These are phyloP conservation scores for Neofelis nebulosa DNA, from an alignment of 2,113 vertebrate species.

Conservation along the genomic window DNA sequence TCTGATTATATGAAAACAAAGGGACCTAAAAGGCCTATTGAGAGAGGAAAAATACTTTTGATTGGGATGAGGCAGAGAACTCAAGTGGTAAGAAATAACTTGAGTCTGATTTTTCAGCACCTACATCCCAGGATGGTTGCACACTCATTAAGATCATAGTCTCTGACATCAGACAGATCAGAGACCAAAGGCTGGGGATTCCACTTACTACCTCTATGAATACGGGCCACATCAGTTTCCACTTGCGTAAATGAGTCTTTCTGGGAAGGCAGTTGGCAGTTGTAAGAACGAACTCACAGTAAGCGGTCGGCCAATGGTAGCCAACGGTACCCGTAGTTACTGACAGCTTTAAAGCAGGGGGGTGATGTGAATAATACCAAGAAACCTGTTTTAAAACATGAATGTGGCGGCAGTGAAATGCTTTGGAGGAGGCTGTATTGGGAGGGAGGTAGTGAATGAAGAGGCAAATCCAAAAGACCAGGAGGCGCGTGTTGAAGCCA, in stretches of 20 bases:
- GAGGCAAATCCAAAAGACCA: background rate
- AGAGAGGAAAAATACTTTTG: background rate
- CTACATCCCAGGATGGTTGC: background rate
- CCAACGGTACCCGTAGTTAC: too few relatives aligned
- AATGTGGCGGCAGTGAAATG: background rate
- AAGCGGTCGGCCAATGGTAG: too few relatives aligned
- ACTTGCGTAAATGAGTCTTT: background rate
- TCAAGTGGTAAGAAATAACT: background rate
- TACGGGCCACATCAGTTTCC: background rate
- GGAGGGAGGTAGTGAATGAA: background rate
- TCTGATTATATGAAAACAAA: background rate
- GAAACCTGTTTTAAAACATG: background rate
- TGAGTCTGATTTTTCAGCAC: background rate
- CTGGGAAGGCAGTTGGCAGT: background rate
- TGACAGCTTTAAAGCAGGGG: background rate
- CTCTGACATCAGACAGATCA: background rate
- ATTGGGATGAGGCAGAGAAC: background rate
- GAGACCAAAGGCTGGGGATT: background rate
- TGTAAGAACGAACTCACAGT: background rate
- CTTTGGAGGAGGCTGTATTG: background rate
- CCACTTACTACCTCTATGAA: background rate
- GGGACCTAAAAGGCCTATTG: background rate
- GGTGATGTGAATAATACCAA: background rate
- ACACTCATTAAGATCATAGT: background rate
- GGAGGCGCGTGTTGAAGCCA: background rate